Conservation (phyloP, 2,888 invertebrate species). For the Eubasilissa splendida region DNA sequence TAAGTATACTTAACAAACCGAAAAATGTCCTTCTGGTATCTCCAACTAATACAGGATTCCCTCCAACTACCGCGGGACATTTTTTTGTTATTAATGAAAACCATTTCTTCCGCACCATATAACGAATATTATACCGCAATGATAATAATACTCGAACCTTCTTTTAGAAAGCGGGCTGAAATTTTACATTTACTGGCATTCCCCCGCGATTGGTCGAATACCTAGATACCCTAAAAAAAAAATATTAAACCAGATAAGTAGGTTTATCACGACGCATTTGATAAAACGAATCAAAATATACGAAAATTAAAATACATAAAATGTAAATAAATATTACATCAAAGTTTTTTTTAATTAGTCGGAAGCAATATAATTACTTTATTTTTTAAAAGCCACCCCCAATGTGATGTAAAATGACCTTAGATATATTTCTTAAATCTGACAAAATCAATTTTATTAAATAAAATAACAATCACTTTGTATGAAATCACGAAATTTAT, state of each 20-base stretch:
- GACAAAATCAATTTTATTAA: too few relatives aligned
- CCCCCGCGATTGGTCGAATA: neutral
- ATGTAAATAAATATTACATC: neutral
- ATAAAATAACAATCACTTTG: too few relatives aligned
- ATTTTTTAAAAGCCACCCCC: too few relatives aligned
- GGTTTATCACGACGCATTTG: too few relatives aligned
- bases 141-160: conserved; percentile 33
- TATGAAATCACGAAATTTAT: too few relatives aligned
- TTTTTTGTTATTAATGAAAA: conserved; percentile 39
- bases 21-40: neutral
- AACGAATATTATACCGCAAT: conserved; percentile 24
- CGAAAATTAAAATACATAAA: neutral
- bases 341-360: too few relatives aligned
- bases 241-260: too few relatives aligned
- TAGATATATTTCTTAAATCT: too few relatives aligned
- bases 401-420: too few relatives aligned
- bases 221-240: too few relatives aligned
- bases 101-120: conserved; percentile 34
- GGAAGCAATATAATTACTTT: too few relatives aligned
- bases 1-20: neutral
- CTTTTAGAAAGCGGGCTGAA: conserved; percentile 11
- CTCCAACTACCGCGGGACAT: neutral
- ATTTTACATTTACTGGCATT: conserved; percentile 13
- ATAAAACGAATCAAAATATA: too few relatives aligned
- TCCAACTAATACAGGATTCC: conserved; percentile 7